Percentiles rank a stretch among this genome's conserved stretches.
phyloP scores from a whole-genome alignment of 1,140 invertebrate genomes.

The Drosophila chauvacae region DNA sequence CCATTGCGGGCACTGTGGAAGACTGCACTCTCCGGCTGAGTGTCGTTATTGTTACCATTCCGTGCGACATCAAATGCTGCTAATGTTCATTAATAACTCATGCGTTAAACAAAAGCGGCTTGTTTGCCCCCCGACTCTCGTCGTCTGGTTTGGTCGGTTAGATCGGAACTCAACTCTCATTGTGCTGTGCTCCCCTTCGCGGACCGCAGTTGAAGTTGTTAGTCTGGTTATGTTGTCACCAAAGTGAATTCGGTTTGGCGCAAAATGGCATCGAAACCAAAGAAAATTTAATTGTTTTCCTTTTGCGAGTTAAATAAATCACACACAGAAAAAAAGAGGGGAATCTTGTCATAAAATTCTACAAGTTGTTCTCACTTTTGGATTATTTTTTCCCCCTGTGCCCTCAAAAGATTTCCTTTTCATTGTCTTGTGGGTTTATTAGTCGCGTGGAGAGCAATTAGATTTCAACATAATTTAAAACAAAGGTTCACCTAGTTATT shows the following conservation, averaged over 20 bases:
- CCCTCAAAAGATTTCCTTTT: conserved; percentile 8
- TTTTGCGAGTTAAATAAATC: conserved; percentile 1
- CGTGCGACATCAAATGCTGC: conserved; percentile 49
- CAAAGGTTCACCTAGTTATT: conserved; percentile 71
- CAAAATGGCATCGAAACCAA: conserved; percentile 26
- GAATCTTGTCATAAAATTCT: background rate
- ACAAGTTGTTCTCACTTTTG: background rate
- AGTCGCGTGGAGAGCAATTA: conserved; percentile 49
- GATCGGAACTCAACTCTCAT: conserved; percentile 23
- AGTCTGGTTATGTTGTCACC: conserved; percentile 49
- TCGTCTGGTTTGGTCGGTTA: conserved; percentile 30
- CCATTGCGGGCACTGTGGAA: conserved; percentile 36
- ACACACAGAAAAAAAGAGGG: background rate
- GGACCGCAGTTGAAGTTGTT: conserved; percentile 32
- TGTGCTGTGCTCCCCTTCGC: background rate
- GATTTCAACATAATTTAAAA: conserved; percentile 48
- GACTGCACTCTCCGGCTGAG: conserved; percentile 24
- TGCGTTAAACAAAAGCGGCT: conserved; percentile 68
- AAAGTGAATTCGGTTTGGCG: conserved; percentile 44
- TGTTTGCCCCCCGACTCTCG: conserved; percentile 1
- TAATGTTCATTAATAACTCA: conserved; percentile 77
- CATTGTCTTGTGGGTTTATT: conserved; percentile 27
- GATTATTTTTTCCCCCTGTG: background rate
- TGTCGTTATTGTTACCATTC: conserved; percentile 51
- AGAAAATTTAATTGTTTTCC: conserved; percentile 18